These are phyloP conservation scores for Macrobrachium rosenbergii DNA, from an alignment of 1,140 invertebrate species.

Conservation along the genomic window DNA sequence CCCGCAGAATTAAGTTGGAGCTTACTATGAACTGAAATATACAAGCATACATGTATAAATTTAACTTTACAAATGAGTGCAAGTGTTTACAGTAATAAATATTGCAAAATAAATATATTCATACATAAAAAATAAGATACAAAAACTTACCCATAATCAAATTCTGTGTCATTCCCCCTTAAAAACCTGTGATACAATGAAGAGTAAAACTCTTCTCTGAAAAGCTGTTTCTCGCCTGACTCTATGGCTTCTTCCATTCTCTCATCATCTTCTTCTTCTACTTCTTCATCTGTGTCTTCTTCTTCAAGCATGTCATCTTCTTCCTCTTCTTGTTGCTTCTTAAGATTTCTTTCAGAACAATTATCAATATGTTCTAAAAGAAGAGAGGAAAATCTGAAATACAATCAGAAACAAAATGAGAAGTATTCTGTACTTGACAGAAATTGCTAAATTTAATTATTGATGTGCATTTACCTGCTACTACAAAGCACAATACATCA, in stretches of 20 bases:
- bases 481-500: too few relatives aligned
- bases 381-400: not conserved
- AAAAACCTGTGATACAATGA: not conserved
- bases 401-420: too few relatives aligned
- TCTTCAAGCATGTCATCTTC: conserved; percentile 24
- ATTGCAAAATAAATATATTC: too few relatives aligned
- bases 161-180: not conserved
- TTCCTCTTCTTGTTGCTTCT: not conserved
- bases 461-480: too few relatives aligned
- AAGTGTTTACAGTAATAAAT: too few relatives aligned
- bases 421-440: not conserved
- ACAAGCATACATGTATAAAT: too few relatives aligned
- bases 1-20: too few relatives aligned
- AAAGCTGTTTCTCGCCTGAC: not conserved
- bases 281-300: conserved; percentile 9
- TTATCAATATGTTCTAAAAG: conserved; percentile 14
- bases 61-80: too few relatives aligned
- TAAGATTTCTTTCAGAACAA: not conserved
- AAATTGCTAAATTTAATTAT: too few relatives aligned
- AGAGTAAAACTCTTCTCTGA: not conserved
- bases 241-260: not conserved
- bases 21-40: too few relatives aligned
- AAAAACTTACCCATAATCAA: conserved; percentile 11
- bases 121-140: not conserved
- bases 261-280: conserved; percentile 6